These are phyloP conservation scores for Gyrodactylus bullatarudis DNA, from an alignment of 1,140 invertebrate genomes.

Conservation along the genomic window DNA sequence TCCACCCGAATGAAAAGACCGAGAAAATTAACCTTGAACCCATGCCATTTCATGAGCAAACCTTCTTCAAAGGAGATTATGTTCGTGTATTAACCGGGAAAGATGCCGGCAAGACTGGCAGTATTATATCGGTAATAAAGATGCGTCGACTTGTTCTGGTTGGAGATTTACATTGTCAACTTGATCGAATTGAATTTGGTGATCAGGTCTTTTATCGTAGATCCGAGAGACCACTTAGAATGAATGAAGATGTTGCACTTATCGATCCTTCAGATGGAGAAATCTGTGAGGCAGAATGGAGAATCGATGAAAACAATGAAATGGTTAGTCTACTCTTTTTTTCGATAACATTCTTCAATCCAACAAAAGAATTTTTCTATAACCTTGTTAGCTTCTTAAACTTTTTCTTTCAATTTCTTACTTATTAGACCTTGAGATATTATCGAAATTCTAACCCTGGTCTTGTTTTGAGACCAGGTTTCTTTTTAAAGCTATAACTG, in stretches of 20 bases:
- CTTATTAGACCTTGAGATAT: too few species aligned
- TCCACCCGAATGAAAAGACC: background rate
- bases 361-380: too few species aligned
- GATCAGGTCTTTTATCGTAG: background rate
- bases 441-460: too few species aligned
- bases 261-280: background rate
- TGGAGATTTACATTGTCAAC: background rate
- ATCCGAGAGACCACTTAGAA: background rate
- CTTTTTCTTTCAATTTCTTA: too few species aligned
- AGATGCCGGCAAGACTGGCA: background rate
- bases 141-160: background rate
- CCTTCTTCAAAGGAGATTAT: background rate
- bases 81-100: background rate
- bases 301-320: background rate
- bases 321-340: too few species aligned
- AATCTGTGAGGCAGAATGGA: background rate
- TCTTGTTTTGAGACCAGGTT: too few species aligned
- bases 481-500: too few species aligned
- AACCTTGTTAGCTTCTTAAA: too few species aligned
- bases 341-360: too few species aligned
- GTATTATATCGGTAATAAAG: background rate
- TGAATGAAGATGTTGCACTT: background rate
- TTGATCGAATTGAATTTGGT: background rate
- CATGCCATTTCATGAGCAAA: background rate
- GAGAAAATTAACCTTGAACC: background rate